phyloP scores from a whole-genome alignment of 2,113 vertebrate genomes.

The Anhinga rufa region DNA sequence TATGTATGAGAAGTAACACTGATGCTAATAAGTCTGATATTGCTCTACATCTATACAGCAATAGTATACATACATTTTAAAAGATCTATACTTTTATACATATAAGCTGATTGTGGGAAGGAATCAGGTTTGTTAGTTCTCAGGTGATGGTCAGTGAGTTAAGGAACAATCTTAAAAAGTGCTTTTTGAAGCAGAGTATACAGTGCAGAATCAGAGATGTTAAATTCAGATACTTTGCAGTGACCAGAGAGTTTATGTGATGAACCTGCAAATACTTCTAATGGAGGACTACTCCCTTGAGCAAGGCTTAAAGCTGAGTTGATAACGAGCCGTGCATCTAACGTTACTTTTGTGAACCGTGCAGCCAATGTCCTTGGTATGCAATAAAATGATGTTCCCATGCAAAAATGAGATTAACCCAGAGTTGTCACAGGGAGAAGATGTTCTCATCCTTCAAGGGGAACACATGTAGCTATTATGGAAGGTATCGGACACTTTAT shows the following conservation, averaged over 20 bases:
- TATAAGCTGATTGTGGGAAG: not conserved
- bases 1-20: not conserved
- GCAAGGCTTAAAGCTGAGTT: not conserved
- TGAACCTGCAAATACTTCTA: not conserved
- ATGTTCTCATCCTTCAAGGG: not conserved
- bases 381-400: not conserved
- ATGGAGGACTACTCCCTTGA: not conserved
- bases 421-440: not conserved
- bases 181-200: not conserved
- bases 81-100: not conserved
- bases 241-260: not conserved
- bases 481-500: accelerated
- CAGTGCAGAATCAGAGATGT: not conserved
- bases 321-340: not conserved
- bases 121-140: not conserved
- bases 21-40: not conserved
- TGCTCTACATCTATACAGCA: not conserved
- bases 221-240: not conserved
- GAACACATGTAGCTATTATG: accelerated
- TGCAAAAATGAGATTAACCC: not conserved
- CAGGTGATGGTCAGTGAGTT: not conserved
- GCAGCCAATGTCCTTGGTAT: accelerated
- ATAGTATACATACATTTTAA: not conserved
- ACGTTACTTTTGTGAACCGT: not conserved
- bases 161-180: not conserved